These are phyloP conservation scores for Lordiphosa fenestrarum DNA, from an alignment of 2,888 invertebrate genomes.

Conservation along the genomic window DNA sequence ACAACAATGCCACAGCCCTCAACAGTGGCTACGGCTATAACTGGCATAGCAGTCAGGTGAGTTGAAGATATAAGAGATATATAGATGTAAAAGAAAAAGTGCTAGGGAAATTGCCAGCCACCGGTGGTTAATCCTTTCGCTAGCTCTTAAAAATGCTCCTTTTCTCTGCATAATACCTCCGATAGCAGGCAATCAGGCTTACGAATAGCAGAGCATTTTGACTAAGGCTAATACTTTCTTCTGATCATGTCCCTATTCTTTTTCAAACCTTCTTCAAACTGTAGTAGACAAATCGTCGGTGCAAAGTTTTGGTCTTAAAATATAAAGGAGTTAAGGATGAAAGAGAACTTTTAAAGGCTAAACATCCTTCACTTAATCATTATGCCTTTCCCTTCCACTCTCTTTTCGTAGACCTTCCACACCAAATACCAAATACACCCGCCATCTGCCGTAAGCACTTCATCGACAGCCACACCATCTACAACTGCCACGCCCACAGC, in stretches of 20 bases:
- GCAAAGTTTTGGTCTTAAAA: too few species aligned
- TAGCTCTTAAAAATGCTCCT: too few species aligned
- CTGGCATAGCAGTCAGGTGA: constrained; percentile 80
- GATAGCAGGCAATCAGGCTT: too few species aligned
- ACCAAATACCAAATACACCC: constrained; percentile 79
- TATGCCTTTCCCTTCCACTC: constrained; percentile 5
- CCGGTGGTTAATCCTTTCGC: too few species aligned
- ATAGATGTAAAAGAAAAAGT: neutral
- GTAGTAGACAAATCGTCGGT: too few species aligned
- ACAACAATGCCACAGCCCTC: constrained; percentile 45
- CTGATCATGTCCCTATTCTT: too few species aligned
- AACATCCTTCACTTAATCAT: constrained; percentile 19
- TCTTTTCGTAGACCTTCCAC: constrained; percentile 72
- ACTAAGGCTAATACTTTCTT: too few species aligned
- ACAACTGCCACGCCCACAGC: constrained; percentile 70
- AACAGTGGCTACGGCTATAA: constrained; percentile 74
- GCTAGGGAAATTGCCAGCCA: neutral
- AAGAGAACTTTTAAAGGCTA: too few species aligned
- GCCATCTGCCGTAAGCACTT: constrained; percentile 45
- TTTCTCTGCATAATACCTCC: too few species aligned
- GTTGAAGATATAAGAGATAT: constrained; percentile 13
- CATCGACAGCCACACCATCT: constrained; percentile 42
- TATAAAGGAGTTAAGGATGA: too few species aligned
- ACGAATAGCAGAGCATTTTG: too few species aligned
- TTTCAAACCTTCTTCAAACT: too few species aligned